Base-by-base conservation (phyloP, 2,113 vertebrate genomes). In the Ciconia boyciana region DNA sequence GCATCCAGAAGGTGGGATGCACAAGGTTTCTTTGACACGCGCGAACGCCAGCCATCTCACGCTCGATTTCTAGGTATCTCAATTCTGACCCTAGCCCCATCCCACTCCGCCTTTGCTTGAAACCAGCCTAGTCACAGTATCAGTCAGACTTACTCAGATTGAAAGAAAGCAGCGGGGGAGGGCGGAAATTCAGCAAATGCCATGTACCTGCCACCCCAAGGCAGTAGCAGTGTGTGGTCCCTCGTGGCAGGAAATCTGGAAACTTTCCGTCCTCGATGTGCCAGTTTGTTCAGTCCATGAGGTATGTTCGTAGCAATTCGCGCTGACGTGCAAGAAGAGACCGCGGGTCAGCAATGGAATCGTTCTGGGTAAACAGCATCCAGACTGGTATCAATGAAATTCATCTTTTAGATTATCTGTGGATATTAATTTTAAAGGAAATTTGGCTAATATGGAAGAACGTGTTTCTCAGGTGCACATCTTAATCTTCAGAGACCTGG, bases 401-500 rank as follows among this genome's bases (percentile, higher is more conserved):
- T 2, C 3, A 46, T n/a, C 3, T 44, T 84, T 62, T 51, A 46
- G 19, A 8, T 43, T 83, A 54, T 26, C 32, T 0, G 0, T 46
- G 25, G 43, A 21, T 77, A 77, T 55, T 46, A 46, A 15, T 68
- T 86, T 92, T 31, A 69, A 74, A 52, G 58, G 48, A 74, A 61
- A 57, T 8, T 32, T 65, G 58, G 13, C 18, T 91, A 41, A 55
- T n/a, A 16, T 9, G 18, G 29, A 52, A 51, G 51, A 61, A 62
- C 16, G 8, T 36, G 10, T 78, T 89, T 86, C 66, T 87, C 36
- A 52, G 64, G 12, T 77, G 36, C 29, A 68, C 12, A 52, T 6
- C 16, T 46, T 46, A 39, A 36, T 36, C 26, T 81, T 66, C 61
- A 79, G 48, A 80, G 61, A 24, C 21, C 31, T 89, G 71, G 57